Evolutionary conservation across 2,888 invertebrate genomes (phyloP).

Genomic region (Drosophila neonasuta): DNA sequence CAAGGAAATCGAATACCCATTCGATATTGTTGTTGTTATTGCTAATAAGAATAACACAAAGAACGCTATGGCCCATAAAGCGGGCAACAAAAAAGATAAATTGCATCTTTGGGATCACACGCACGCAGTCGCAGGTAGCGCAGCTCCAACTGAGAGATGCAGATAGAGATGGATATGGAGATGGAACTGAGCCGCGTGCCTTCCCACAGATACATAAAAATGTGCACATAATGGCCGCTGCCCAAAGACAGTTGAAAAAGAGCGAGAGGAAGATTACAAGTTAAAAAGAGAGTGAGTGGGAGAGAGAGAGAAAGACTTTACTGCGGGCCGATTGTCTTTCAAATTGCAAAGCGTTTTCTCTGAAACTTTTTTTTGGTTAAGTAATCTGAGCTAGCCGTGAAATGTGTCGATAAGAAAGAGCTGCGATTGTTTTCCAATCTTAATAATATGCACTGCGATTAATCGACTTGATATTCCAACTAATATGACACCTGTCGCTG

Average conservation of each 20-base stretch:
- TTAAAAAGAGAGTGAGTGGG: background rate
- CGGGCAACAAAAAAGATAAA: conserved; percentile 80
- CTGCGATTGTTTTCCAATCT: conserved; percentile 12
- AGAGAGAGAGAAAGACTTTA: conserved; percentile 1
- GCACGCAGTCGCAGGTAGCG: conserved; percentile 40
- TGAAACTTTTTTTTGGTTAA: background rate
- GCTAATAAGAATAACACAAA: conserved; percentile 70
- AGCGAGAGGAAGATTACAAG: background rate
- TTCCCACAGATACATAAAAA: conserved; percentile 53
- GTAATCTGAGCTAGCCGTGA: conserved; percentile 15
- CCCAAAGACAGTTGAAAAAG: conserved; percentile 5
- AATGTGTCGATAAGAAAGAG: conserved; percentile 11
- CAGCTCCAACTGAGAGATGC: conserved; percentile 11
- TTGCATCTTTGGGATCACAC: conserved; percentile 77
- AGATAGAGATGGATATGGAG: conserved; percentile 1
- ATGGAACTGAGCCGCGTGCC: conserved; percentile 8
- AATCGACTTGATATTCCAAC: conserved; percentile 30
- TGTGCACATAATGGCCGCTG: conserved; percentile 67
- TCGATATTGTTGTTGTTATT: conserved; percentile 35
- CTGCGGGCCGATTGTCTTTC: conserved; percentile 37
- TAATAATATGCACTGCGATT: conserved; percentile 30
- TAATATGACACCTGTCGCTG: conserved; percentile 23
- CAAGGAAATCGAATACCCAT: conserved; percentile 60
- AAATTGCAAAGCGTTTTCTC: conserved; percentile 20
- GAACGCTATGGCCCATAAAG: conserved; percentile 75